phyloP scores from a whole-genome alignment of 2,888 invertebrate genomes.

The Allygus modestus region DNA sequence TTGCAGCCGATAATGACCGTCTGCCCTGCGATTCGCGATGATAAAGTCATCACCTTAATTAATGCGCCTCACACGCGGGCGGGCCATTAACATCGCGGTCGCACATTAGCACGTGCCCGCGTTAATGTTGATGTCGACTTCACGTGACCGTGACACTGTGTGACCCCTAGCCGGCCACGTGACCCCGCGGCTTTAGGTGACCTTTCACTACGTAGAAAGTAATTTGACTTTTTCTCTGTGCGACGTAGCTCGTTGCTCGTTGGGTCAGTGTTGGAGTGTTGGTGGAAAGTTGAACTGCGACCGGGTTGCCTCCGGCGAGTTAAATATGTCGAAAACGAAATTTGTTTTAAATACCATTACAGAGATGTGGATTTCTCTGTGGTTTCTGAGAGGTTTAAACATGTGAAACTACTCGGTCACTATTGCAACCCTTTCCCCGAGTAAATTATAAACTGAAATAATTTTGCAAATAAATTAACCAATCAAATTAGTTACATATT shows the following conservation, averaged over 20 bases:
- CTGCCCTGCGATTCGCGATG: not conserved
- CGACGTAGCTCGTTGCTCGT: not conserved
- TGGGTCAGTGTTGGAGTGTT: not conserved
- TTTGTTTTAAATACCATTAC: not conserved
- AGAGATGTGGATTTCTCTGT: not conserved
- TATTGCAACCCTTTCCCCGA: too few species aligned
- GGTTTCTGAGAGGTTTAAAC: not conserved
- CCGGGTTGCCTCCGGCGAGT: not conserved
- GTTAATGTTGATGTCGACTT: not conserved
- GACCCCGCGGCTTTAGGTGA: not conserved
- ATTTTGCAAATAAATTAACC: too few species aligned
- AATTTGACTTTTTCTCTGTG: not conserved
- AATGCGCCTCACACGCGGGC: too few species aligned
- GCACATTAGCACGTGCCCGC: not conserved
- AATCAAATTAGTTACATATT: too few species aligned
- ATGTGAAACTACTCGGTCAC: not conserved
- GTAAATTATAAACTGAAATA: too few species aligned
- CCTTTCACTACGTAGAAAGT: slow-evolving; percentile 3
- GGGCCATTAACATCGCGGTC: slow-evolving; percentile 6
- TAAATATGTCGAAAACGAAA: not conserved
- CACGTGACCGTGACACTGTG: not conserved
- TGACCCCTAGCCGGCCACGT: too few species aligned
- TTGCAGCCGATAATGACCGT: not conserved
- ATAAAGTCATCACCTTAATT: slow-evolving; percentile 7
- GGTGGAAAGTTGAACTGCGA: not conserved